A percentile compares a stretch with the other conserved stretches of the same genome.
phyloP scores from a whole-genome alignment of 2,113 vertebrate species.

The Xenus cinereus region DNA sequence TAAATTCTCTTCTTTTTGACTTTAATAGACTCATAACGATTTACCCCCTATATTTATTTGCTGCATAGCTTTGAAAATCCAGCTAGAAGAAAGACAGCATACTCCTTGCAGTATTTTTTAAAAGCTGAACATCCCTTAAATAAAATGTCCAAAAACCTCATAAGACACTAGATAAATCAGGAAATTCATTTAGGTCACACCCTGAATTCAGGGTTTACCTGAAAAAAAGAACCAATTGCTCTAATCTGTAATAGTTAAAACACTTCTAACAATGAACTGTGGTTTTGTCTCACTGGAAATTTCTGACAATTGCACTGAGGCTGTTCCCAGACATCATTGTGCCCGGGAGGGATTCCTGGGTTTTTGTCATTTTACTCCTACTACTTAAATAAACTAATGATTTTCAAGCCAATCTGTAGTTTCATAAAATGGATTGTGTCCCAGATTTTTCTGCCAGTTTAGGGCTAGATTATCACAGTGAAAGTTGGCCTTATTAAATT shows the following conservation, averaged over 20 bases:
- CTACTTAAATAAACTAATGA: background rate
- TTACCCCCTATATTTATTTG: background rate
- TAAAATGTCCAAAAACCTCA: background rate
- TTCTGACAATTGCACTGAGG: background rate
- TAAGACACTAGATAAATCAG: slow-evolving; percentile 11
- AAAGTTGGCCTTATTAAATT: background rate
- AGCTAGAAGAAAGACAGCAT: background rate
- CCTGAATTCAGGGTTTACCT: background rate
- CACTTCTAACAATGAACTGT: background rate
- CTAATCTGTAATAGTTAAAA: background rate
- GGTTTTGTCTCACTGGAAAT: slow-evolving; percentile 30
- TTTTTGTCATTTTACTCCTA: background rate
- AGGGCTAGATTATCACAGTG: background rate
- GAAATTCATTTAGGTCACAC: background rate
- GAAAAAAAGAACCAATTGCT: background rate
- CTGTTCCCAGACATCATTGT: background rate
- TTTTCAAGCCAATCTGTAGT: background rate
- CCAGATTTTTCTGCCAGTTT: background rate
- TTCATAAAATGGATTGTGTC: background rate
- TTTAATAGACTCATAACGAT: background rate
- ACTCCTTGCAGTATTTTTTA: slow-evolving; percentile 8
- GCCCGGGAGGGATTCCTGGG: background rate
- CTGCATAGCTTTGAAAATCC: background rate
- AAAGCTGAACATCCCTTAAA: slow-evolving; percentile 23
- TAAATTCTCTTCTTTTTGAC: background rate